Evolutionary conservation across 2,113 vertebrate species (phyloP), one percentile per base, ranked within the genome.

Genomic region (Mesitornis unicolor): DNA sequence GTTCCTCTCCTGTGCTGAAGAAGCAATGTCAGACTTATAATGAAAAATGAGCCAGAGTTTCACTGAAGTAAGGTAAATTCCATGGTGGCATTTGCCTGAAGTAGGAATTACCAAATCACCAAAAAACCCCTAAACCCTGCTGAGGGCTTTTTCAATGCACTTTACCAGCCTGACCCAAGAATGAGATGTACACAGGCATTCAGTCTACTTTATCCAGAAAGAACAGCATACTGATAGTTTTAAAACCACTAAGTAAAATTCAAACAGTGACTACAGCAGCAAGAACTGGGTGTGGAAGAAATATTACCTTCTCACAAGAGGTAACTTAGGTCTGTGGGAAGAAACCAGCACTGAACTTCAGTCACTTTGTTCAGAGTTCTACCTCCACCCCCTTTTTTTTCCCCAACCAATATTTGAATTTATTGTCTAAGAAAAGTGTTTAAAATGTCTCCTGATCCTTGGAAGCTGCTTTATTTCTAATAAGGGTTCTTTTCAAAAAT

Each of bases 391-490:
- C 11, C 7, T 54, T 6, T 17, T 36, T 84, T 67, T 60, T n/a
- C 6, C 21, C 47, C 18, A 89, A 51, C 2, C 2, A 83, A 29
- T 50, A 78, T 63, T 87, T 77, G 26, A n/a, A 77, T 48, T 84
- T 89, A 84, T 88, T 86, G 9, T 63, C 63, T 81, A 85, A 83
- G n/a, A 83, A 87, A 92, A 92, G 94, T 73, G 84, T 65, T 19
- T 57, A 36, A 96, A 91, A 69, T 79, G 21, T 61, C 31, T 69
- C 25, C 48, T 90, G 82, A 96, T 70, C 43, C 51, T 94, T 90
- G 56, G 80, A 90, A 94, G 53, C 83, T 67, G 31, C 10, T 92
- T 91, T 91, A 70, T 94, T 93, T 88, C 71, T 81, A 71, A 64
- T 71, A 69, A 79, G 11, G 28, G 76, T 77, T 56, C 50, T 88